phyloP scores from a whole-genome alignment of 2,113 vertebrate genomes.

The Scomber japonicus region DNA sequence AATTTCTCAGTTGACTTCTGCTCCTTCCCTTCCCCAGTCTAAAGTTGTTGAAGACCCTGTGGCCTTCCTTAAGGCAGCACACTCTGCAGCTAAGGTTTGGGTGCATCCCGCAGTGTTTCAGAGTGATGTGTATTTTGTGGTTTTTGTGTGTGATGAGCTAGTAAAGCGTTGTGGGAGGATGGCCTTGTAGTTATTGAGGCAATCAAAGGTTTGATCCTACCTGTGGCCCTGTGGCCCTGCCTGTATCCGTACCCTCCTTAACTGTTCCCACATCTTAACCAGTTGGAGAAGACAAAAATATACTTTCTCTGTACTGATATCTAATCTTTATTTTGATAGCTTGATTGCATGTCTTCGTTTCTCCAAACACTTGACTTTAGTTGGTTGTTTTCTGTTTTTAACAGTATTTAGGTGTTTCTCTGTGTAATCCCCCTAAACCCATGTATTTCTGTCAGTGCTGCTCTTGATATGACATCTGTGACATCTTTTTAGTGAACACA shows the following conservation, averaged over 20 bases:
- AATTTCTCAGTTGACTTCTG: slow-evolving; percentile 26
- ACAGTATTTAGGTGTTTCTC: not conserved
- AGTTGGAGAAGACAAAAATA: not conserved
- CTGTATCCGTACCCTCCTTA: not conserved
- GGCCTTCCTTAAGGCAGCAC: slow-evolving; percentile 83
- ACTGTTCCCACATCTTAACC: not conserved
- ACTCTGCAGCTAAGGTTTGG: slow-evolving; percentile 87
- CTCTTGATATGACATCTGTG: slow-evolving; percentile 6
- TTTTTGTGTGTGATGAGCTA: slow-evolving; percentile 33
- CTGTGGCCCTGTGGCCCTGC: not conserved
- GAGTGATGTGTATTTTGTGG: slow-evolving; percentile 41
- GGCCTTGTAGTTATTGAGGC: slow-evolving; percentile 3
- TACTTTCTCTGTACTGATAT: not conserved
- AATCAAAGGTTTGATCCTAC: slow-evolving; percentile 15
- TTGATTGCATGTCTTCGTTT: slow-evolving; percentile 11
- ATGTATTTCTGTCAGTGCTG: not conserved
- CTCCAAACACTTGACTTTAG: slow-evolving; percentile 9
- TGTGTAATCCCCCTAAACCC: not conserved
- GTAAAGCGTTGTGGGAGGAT: not conserved
- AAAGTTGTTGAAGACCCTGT: slow-evolving; percentile 81
- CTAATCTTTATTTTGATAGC: not conserved
- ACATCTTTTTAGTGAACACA: slow-evolving; percentile 19
- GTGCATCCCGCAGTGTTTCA: slow-evolving; percentile 29
- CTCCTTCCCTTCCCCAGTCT: slow-evolving; percentile 74
- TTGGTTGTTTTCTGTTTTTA: slow-evolving; percentile 4